These are phyloP conservation scores for Phenacoccus solenopsis DNA, from an alignment of 1,140 invertebrate genomes.

Conservation along the genomic window DNA sequence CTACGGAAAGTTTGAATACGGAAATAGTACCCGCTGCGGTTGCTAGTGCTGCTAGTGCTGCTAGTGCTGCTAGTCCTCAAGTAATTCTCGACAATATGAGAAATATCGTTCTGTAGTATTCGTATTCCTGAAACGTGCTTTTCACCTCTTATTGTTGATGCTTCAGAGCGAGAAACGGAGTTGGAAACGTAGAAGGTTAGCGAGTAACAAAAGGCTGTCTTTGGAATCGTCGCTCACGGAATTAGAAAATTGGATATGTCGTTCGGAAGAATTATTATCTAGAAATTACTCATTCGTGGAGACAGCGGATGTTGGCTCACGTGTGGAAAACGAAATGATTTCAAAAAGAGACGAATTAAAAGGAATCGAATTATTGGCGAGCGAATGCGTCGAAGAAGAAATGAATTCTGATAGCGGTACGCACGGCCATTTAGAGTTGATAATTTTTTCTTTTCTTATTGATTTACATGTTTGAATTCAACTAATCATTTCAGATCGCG, in stretches of 20 bases:
- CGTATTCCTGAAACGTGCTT: no score
- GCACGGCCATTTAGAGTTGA: neutral
- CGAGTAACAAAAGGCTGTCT: neutral
- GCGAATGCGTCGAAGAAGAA: slow-evolving; percentile 3
- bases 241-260: neutral
- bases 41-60: no score
- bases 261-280: neutral
- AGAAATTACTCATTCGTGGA: neutral
- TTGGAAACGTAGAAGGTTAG: neutral
- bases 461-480: no score
- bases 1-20: neutral
- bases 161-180: neutral
- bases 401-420: neutral
- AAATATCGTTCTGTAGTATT: no score
- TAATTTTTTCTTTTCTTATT: neutral
- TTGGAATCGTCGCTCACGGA: neutral
- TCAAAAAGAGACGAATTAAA: neutral
- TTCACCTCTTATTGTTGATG: no score
- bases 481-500: no score
- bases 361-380: slow-evolving; percentile 24
- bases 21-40: neutral
- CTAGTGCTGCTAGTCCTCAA: no score
- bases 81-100: no score
- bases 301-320: slow-evolving; percentile 17
- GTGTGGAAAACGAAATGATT: slow-evolving; percentile 29